Percentiles rank a stretch among this genome's conserved stretches.
Evolutionary conservation across 2,797 vertebrate species (phyloP).

Genomic region (Lutra lutra): DNA sequence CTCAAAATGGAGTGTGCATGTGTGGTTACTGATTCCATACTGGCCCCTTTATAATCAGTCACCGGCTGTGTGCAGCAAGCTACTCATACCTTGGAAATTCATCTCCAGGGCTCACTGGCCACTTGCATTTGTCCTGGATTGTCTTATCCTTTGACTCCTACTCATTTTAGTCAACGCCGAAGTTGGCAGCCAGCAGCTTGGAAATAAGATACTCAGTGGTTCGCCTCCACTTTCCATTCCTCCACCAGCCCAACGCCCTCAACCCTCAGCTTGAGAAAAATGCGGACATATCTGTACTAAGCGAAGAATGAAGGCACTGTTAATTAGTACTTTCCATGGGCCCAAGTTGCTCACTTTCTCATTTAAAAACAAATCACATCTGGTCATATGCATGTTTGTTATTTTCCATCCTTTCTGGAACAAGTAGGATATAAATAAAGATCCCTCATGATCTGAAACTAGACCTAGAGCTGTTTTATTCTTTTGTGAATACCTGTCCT

Average conservation of each 20-base stretch:
- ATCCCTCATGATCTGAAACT: not conserved
- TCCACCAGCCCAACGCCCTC: not conserved
- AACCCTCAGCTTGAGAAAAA: not conserved
- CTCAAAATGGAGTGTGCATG: not conserved
- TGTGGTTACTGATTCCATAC: not conserved
- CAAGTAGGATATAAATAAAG: not conserved
- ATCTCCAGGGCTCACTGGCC: not conserved
- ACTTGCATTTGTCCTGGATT: too few relatives aligned
- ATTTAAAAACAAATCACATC: conserved; percentile 7
- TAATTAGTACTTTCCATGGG: not conserved
- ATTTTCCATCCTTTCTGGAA: conserved; percentile 42
- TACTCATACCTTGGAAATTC: not conserved
- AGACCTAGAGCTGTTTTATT: not conserved
- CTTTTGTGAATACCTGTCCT: not conserved
- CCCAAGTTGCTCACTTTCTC: not conserved
- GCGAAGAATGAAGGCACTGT: not conserved
- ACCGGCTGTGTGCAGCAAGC: not conserved
- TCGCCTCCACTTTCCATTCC: not conserved
- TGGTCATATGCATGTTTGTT: not conserved
- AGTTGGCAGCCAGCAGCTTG: not conserved
- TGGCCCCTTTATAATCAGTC: rapidly evolving
- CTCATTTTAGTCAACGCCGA: not conserved
- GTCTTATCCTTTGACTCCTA: too few relatives aligned
- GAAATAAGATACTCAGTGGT: not conserved
- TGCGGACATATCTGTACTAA: not conserved